Percentiles rank a stretch among this genome's conserved stretches.
Evolutionary conservation across 1,140 invertebrate genomes (phyloP).

Genomic region (Drosophila grimshawi): DNA sequence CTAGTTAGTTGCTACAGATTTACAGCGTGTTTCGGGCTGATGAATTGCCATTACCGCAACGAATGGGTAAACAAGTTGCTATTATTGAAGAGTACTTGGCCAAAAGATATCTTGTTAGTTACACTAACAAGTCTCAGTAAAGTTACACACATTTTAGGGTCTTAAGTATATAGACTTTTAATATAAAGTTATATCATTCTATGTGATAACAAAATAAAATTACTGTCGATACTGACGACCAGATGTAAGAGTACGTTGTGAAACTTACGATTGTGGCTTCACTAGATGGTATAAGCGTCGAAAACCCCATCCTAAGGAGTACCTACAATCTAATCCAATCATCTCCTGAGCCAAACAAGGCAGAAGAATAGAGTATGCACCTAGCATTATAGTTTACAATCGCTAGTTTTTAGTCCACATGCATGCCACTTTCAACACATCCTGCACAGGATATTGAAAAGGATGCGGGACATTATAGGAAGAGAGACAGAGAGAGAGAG

Average conservation of each 20-base stretch:
- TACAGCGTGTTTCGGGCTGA: conserved; percentile 29
- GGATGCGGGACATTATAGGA: neutral
- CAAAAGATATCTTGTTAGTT: neutral
- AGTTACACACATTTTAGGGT: too few species aligned
- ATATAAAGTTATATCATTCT: too few species aligned
- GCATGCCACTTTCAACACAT: conserved; percentile 11
- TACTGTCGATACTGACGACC: too few species aligned
- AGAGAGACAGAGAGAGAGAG: conserved; percentile 10
- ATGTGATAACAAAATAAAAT: too few species aligned
- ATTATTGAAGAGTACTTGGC: neutral
- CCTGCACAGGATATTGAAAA: conserved; percentile 26
- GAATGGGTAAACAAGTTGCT: neutral
- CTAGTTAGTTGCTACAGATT: conserved; percentile 19
- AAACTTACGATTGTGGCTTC: too few species aligned
- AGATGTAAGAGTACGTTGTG: too few species aligned
- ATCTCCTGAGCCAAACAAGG: too few species aligned
- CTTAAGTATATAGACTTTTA: too few species aligned
- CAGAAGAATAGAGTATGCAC: neutral
- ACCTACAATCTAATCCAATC: too few species aligned
- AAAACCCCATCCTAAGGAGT: too few species aligned
- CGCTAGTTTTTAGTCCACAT: conserved; percentile 6
- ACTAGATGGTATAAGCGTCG: too few species aligned
- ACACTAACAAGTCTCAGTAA: too few species aligned
- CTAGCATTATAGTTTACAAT: neutral
- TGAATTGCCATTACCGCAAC: conserved; percentile 23